Evolutionary conservation across 2,888 invertebrate genomes (phyloP).

Genomic region (Diploptera punctata): DNA sequence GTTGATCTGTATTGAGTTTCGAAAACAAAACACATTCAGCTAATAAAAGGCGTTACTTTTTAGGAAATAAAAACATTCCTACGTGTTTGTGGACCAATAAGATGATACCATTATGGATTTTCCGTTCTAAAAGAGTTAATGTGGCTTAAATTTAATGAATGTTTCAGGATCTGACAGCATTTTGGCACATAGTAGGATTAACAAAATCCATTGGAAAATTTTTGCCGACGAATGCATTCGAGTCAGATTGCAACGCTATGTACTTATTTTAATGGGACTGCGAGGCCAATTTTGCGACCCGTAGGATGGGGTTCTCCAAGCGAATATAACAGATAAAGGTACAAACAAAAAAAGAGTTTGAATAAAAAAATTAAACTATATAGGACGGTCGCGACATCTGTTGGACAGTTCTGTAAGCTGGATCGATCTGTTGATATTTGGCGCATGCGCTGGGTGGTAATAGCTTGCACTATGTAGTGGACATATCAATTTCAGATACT

Average conservation of each 20-base stretch:
- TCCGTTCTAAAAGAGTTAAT: no score
- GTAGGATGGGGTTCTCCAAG: not conserved
- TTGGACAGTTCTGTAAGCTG: slow-evolving; percentile 10
- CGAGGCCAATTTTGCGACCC: not conserved
- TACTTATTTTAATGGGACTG: not conserved
- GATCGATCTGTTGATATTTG: not conserved
- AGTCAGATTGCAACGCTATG: not conserved
- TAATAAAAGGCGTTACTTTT: no score
- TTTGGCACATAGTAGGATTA: not conserved
- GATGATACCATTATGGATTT: no score
- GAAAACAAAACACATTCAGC: no score
- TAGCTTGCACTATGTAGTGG: not conserved
- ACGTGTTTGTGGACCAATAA: no score
- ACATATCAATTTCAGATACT: not conserved
- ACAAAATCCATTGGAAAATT: slow-evolving; percentile 16
- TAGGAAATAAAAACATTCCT: no score
- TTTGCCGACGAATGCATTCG: not conserved
- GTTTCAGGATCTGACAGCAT: no score
- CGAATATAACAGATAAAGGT: no score
- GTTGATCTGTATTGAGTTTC: no score
- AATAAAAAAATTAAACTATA: slow-evolving; percentile 2
- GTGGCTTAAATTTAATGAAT: no score
- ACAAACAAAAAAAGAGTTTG: not conserved
- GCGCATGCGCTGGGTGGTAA: slow-evolving; percentile 18
- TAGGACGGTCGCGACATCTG: slow-evolving; percentile 29